phyloP scores from a whole-genome alignment of 2,797 vertebrate genomes.

The Xyrichtys novacula region DNA sequence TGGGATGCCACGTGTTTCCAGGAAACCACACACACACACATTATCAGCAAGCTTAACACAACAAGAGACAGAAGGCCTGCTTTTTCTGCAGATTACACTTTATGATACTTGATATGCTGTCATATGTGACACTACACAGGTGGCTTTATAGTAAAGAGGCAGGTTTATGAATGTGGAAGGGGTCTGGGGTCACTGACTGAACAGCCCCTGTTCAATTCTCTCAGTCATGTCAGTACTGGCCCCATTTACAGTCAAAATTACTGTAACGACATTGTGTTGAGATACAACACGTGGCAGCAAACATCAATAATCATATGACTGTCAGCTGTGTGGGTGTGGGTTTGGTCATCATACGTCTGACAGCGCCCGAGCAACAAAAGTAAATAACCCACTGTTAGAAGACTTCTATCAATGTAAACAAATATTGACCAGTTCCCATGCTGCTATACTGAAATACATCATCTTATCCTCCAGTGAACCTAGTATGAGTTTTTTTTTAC shows the following conservation, averaged over 20 bases:
- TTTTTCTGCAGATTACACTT: constrained; percentile 10
- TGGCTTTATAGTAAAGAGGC: background rate
- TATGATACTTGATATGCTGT: background rate
- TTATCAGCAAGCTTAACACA: constrained; percentile 25
- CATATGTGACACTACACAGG: background rate
- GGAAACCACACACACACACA: constrained; percentile 31
- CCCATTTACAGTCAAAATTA: background rate
- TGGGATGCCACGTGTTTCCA: constrained; percentile 33
- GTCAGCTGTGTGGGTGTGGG: background rate
- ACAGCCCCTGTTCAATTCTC: no score
- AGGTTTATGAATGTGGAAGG: background rate
- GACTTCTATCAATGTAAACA: no score
- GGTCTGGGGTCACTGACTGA: no score
- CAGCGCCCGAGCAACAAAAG: background rate
- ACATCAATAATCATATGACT: background rate
- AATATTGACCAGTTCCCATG: background rate
- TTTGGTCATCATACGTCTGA: background rate
- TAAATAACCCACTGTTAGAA: background rate
- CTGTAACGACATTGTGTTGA: background rate
- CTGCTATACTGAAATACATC: background rate
- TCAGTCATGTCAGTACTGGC: background rate
- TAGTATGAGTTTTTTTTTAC: background rate
- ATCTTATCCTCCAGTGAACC: background rate
- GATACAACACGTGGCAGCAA: background rate
- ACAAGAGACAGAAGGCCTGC: background rate